Evolutionary conservation across 2,888 invertebrate genomes (phyloP).

Genomic region (Lobophora halterata): DNA sequence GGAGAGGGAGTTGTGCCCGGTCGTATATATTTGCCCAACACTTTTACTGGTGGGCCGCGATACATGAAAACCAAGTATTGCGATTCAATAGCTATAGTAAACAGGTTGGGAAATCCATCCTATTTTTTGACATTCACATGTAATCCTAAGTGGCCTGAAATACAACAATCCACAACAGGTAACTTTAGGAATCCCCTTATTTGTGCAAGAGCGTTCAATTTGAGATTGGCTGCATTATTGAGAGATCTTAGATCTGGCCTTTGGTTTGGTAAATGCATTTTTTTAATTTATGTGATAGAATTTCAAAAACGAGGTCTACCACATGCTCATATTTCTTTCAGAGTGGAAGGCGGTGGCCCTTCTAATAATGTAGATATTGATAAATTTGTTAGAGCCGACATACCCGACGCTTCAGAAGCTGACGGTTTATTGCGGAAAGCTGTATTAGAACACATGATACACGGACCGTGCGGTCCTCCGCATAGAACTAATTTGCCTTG

Average conservation of each 20-base stretch:
- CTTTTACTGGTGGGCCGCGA: slow-evolving; percentile 10
- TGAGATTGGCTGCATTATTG: not conserved
- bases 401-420: not conserved
- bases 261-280: slow-evolving; percentile 4
- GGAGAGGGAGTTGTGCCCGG: not conserved
- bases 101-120: slow-evolving; percentile 2
- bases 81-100: slow-evolving; percentile 2
- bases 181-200: not conserved
- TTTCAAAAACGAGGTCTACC: slow-evolving; percentile 10
- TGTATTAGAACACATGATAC: slow-evolving; percentile 2
- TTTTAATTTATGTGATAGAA: slow-evolving; percentile 7
- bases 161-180: not conserved
- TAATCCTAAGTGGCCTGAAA: slow-evolving; percentile 6
- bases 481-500: slow-evolving; percentile 7
- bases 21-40: not conserved
- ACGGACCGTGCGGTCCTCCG: not conserved
- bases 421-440: not conserved
- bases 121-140: slow-evolving; percentile 9
- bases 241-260: slow-evolving; percentile 2
- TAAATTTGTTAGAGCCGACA: slow-evolving; percentile 4
- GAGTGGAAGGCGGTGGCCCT: slow-evolving; percentile 6
- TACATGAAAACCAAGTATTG: not conserved
- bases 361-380: slow-evolving; percentile 3
- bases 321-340: slow-evolving; percentile 10
- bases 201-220: not conserved